Evolutionary conservation across 2,888 invertebrate genomes (phyloP).

Genomic region (Chironomus tentans): DNA sequence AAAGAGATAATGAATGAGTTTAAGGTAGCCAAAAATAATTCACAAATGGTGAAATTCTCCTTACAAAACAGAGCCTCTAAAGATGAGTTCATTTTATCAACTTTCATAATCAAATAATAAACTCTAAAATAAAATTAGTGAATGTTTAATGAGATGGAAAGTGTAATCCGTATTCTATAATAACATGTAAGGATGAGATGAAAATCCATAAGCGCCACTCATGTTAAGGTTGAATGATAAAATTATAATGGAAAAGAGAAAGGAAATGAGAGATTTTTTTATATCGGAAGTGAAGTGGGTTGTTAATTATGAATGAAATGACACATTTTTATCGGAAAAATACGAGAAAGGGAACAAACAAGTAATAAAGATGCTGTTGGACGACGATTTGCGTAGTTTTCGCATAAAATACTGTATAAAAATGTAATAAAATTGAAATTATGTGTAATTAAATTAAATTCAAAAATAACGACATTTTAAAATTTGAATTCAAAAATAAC

Average conservation of each 20-base stretch:
- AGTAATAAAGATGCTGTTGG: not conserved
- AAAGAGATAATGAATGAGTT: too few relatives aligned
- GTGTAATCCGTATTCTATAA: not conserved
- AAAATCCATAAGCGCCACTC: too few relatives aligned
- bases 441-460: too few relatives aligned
- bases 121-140: too few relatives aligned
- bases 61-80: not conserved
- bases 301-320: constrained; percentile 7
- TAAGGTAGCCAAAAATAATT: too few relatives aligned
- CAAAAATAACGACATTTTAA: too few relatives aligned
- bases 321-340: not conserved
- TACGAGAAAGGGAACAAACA: not conserved
- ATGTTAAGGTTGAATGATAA: not conserved
- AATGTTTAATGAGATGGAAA: not conserved
- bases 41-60: too few relatives aligned
- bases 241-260: too few relatives aligned
- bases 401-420: too few relatives aligned
- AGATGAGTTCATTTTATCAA: not conserved
- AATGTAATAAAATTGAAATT: too few relatives aligned
- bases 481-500: too few relatives aligned
- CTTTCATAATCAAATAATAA: not conserved
- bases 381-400: too few relatives aligned
- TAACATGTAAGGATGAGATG: not conserved
- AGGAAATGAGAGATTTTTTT: not conserved
- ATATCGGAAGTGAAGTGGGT: not conserved